These are phyloP conservation scores for Serinus canaria DNA, from an alignment of 2,113 vertebrate genomes.

Conservation along the genomic window DNA sequence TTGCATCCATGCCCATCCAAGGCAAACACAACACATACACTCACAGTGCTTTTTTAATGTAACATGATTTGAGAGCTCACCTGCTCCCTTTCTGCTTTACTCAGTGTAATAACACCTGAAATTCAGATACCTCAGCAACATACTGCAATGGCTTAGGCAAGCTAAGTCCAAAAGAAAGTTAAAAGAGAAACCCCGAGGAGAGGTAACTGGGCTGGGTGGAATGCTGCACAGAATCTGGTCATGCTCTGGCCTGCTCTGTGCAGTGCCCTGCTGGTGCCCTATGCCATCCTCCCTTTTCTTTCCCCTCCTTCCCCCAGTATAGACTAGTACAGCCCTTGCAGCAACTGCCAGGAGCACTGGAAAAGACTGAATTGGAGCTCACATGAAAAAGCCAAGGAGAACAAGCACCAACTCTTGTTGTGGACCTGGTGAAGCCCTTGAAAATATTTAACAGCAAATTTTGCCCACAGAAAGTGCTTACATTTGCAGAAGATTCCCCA, in stretches of 20 bases:
- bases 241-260: not conserved
- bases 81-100: not conserved
- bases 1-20: not conserved
- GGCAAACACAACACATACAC: not conserved
- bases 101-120: not conserved
- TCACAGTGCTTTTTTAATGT: not conserved
- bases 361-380: not conserved
- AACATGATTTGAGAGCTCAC: not conserved
- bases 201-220: not conserved
- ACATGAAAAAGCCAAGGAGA: not conserved
- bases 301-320: fast-evolving
- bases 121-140: not conserved
- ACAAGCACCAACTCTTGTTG: not conserved
- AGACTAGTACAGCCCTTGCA: not conserved
- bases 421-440: fast-evolving
- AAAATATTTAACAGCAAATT: not conserved
- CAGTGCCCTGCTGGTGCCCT: not conserved
- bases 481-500: not conserved
- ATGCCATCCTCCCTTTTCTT: no score
- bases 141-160: not conserved
- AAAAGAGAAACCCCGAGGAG: not conserved
- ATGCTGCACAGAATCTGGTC: not conserved
- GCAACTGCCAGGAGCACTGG: not conserved
- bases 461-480: not conserved
- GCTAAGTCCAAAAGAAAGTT: not conserved